Conservation (phyloP, 2,797 vertebrate genomes). For the Danio aesculapii region DNA sequence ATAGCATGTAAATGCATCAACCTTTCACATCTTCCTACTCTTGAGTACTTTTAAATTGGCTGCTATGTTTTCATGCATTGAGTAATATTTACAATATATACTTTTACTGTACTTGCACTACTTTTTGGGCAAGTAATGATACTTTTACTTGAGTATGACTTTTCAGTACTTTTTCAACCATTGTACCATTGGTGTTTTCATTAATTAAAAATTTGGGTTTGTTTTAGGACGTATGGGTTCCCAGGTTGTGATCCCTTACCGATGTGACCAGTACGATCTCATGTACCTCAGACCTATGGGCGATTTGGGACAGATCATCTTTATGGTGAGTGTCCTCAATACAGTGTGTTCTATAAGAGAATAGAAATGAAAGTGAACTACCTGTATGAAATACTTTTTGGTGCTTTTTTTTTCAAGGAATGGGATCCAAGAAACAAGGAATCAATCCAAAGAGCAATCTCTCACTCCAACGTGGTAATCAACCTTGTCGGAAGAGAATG, state of each 20-base stretch:
- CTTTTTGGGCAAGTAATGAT: too few relatives aligned
- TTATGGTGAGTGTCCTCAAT: constrained; percentile 81
- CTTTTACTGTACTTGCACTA: too few relatives aligned
- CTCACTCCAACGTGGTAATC: constrained; percentile 93
- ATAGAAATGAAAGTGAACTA: neutral
- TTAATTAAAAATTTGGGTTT: constrained; percentile 9
- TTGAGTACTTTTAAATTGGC: too few relatives aligned
- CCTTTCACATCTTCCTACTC: too few relatives aligned
- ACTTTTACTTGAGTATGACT: too few relatives aligned
- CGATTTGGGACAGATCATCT: constrained; percentile 93
- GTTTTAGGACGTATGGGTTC: constrained; percentile 90
- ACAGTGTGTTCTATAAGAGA: neutral
- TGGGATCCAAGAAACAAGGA: constrained; percentile 90
- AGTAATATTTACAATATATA: too few relatives aligned
- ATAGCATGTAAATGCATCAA: too few relatives aligned
- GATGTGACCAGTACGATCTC: constrained; percentile 90
- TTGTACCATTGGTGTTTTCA: neutral
- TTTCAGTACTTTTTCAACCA: too few relatives aligned
- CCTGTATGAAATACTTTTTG: neutral
- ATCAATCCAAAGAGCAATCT: constrained; percentile 85
- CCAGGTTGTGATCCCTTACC: constrained; percentile 90
- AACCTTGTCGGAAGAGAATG: constrained; percentile 94
- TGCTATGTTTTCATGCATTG: too few relatives aligned
- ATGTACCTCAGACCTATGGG: constrained; percentile 94
- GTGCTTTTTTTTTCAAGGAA: constrained; percentile 77